A percentile compares a stretch with the other conserved stretches of the same genome.
Evolutionary conservation across 2,797 vertebrate species (phyloP).

Genomic region (Characodon lateralis): DNA sequence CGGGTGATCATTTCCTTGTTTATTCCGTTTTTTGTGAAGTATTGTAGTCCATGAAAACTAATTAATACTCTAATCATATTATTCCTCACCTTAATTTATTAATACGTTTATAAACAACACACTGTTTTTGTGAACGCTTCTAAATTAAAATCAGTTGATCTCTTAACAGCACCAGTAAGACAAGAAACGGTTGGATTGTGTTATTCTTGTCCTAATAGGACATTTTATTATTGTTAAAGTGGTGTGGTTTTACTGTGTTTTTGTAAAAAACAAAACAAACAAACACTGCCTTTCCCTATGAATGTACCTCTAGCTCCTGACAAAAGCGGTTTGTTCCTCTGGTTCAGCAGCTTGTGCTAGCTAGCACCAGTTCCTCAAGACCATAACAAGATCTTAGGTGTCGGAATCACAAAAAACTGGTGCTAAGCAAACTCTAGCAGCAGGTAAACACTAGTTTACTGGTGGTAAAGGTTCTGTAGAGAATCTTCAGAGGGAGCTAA

Average conservation of each 20-base stretch:
- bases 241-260: not conserved
- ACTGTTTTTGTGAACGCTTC: not conserved
- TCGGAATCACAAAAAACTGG: not conserved
- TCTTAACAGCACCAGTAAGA: not conserved
- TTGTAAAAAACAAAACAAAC: not conserved
- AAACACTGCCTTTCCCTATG: not conserved
- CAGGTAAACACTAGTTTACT: not conserved
- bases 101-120: not conserved
- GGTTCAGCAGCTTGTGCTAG: not conserved
- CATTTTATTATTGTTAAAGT: not conserved
- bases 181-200: not conserved
- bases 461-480: not conserved
- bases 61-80: not conserved
- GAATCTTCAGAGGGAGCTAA: not conserved
- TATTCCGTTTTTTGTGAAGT: not conserved
- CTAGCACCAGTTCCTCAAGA: not conserved
- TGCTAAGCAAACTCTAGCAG: not conserved
- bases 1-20: not conserved
- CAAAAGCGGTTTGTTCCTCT: not conserved
- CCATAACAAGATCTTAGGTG: not conserved
- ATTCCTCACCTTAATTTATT: not conserved
- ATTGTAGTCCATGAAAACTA: not conserved
- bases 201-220: not conserved
- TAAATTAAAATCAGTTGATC: not conserved
- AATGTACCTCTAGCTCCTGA: not conserved